phyloP scores from a whole-genome alignment of 2,888 invertebrate species.

The Pocota personata region DNA sequence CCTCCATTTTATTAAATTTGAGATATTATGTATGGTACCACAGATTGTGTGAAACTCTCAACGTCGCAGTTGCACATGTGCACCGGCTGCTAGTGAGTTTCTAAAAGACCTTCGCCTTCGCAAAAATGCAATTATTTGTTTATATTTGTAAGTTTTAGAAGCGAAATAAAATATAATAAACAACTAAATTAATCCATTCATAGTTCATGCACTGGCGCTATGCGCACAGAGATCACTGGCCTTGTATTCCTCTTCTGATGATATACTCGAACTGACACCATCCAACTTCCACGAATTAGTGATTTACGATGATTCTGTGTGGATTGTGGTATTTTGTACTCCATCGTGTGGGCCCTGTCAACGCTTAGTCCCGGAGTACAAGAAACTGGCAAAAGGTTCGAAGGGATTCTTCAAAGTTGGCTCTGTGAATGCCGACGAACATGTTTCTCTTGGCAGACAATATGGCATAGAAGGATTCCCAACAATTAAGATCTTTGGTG shows the following conservation, averaged over 20 bases:
- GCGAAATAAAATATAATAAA: not conserved
- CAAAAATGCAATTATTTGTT: constrained; percentile 55
- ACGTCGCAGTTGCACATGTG: constrained; percentile 56
- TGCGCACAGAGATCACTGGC: constrained; percentile 77
- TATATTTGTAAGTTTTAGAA: constrained; percentile 39
- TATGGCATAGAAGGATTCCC: constrained; percentile 96
- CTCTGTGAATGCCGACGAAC: constrained; percentile 95
- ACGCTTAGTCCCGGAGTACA: constrained; percentile 94
- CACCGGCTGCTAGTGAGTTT: constrained; percentile 41
- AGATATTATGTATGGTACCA: not conserved
- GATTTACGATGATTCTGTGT: constrained; percentile 91
- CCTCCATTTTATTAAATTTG: not conserved
- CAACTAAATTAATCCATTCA: not conserved
- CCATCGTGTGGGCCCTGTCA: constrained; percentile 98
- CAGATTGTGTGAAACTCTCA: constrained; percentile 50
- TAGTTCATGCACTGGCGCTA: constrained; percentile 45
- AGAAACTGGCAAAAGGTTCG: constrained; percentile 95
- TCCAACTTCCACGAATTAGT: constrained; percentile 94
- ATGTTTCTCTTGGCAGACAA: constrained; percentile 90
- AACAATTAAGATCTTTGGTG: constrained; percentile 96
- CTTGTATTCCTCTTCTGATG: constrained; percentile 88
- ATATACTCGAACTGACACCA: constrained; percentile 93
- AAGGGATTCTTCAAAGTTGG: constrained; percentile 98
- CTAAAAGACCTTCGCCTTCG: constrained; percentile 18
- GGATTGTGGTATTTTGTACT: constrained; percentile 94